Percentiles rank a stretch among this genome's conserved stretches.
Evolutionary conservation across 2,888 invertebrate genomes (phyloP).

Genomic region (Dolichopus griseipennis): DNA sequence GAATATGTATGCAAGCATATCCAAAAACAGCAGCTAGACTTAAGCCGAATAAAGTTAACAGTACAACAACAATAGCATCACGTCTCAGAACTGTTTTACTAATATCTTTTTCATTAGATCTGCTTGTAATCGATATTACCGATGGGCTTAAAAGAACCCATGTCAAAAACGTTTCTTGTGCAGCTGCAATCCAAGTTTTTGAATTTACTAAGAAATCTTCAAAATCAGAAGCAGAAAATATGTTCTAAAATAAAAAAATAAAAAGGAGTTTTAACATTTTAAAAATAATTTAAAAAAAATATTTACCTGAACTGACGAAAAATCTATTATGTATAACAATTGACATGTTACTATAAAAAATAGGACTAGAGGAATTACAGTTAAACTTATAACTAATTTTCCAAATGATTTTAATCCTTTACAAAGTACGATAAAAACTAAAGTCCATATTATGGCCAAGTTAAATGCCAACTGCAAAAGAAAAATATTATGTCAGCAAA

Average conservation of each 20-base stretch:
- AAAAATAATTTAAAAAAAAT: neutral
- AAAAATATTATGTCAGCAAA: constrained; percentile 18
- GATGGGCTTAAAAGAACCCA: constrained; percentile 61
- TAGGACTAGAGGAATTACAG: constrained; percentile 67
- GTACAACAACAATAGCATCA: constrained; percentile 59
- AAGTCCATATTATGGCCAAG: constrained; percentile 82
- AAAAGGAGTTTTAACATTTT: neutral
- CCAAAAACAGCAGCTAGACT: constrained; percentile 70
- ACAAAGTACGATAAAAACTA: constrained; percentile 76
- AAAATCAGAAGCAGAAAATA: constrained; percentile 74
- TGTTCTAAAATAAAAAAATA: constrained; percentile 46
- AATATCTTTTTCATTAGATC: constrained; percentile 29
- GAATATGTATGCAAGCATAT: constrained; percentile 70
- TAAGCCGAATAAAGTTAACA: constrained; percentile 66
- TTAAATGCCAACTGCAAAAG: constrained; percentile 72
- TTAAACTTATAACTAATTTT: constrained; percentile 59
- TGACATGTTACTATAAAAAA: constrained; percentile 39
- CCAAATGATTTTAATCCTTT: constrained; percentile 62
- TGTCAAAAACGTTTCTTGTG: constrained; percentile 71
- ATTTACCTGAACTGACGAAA: constrained; percentile 30
- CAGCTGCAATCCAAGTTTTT: constrained; percentile 81
- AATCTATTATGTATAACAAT: constrained; percentile 33
- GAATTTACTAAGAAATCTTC: constrained; percentile 74
- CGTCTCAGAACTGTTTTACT: constrained; percentile 38
- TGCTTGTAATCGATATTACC: constrained; percentile 38